These are phyloP conservation scores for Euborellia annulipes DNA, from an alignment of 1,140 invertebrate genomes.

Conservation along the genomic window DNA sequence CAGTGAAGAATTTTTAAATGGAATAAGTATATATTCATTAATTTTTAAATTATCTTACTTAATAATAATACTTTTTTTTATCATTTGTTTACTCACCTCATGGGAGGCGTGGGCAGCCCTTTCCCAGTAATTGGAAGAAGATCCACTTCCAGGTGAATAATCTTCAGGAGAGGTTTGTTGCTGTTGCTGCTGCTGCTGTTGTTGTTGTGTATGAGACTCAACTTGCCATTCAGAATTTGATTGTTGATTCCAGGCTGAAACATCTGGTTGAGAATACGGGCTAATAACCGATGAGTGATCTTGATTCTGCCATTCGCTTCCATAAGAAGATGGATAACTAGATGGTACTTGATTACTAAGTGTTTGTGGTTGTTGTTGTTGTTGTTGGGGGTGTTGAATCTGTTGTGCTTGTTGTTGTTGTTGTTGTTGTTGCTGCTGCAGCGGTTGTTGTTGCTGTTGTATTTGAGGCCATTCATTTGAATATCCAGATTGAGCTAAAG, in stretches of 20 bases:
- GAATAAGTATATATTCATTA: too few relatives aligned
- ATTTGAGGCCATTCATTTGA: not conserved
- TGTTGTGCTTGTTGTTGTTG: slow-evolving; percentile 8
- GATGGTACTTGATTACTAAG: not conserved
- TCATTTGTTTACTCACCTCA: too few relatives aligned
- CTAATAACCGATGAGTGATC: too few relatives aligned
- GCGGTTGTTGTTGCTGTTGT: slow-evolving; percentile 22
- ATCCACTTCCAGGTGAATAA: slow-evolving; percentile 19
- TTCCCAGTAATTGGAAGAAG: slow-evolving; percentile 17
- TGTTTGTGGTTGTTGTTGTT: slow-evolving; percentile 17
- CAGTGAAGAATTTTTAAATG: too few relatives aligned
- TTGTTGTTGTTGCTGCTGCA: slow-evolving; percentile 14
- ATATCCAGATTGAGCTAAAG: too few relatives aligned
- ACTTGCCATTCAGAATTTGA: slow-evolving; percentile 7
- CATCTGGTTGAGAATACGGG: too few relatives aligned
- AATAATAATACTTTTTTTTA: too few relatives aligned
- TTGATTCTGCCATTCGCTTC: too few relatives aligned
- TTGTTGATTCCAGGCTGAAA: not conserved
- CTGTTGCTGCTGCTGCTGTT: slow-evolving; percentile 17
- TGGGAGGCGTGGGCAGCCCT: too few relatives aligned
- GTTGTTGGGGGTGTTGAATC: slow-evolving; percentile 15
- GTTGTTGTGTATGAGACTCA: slow-evolving; percentile 17
- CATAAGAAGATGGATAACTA: too few relatives aligned
- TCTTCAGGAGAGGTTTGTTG: slow-evolving; percentile 17
- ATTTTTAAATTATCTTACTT: too few relatives aligned